Percentiles rank a stretch among this genome's conserved stretches.
These are phyloP conservation scores for Poecilia latipinna DNA, from an alignment of 2,113 vertebrate genomes.

Conservation along the genomic window DNA sequence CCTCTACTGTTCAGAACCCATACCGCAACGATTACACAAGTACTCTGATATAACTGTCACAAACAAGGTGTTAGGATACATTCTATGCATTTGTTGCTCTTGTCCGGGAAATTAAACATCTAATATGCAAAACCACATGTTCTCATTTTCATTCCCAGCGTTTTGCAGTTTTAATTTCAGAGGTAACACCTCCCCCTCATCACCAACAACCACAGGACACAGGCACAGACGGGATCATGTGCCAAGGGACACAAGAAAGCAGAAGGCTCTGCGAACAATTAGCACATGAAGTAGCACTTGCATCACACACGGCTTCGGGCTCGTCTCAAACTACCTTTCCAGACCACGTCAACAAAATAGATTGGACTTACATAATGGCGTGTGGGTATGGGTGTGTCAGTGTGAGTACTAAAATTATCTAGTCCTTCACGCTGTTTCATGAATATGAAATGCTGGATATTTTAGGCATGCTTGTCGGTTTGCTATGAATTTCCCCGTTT, in stretches of 20 bases:
- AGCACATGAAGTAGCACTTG: conserved; percentile 30
- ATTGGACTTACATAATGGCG: conserved; percentile 37
- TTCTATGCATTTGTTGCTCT: too few relatives aligned
- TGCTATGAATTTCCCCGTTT: conserved; percentile 30
- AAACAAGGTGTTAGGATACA: background rate
- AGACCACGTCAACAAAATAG: conserved; percentile 53
- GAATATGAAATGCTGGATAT: conserved; percentile 74
- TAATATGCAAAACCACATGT: background rate
- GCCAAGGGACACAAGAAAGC: background rate
- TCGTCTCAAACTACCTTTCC: conserved; percentile 46
- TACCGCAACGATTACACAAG: conserved; percentile 25
- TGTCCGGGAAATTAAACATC: background rate
- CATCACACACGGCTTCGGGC: conserved; percentile 40
- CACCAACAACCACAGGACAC: conserved; percentile 2
- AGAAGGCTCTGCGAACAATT: conserved; percentile 22
- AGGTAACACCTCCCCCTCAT: background rate
- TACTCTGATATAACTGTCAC: background rate
- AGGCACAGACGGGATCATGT: conserved; percentile 1
- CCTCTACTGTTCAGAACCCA: conserved; percentile 52
- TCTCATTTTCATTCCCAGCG: conserved; percentile 5
- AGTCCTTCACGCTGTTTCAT: conserved; percentile 66
- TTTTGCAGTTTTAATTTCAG: conserved; percentile 6
- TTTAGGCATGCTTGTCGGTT: conserved; percentile 49
- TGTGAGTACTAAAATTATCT: conserved; percentile 55
- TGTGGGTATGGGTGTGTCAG: conserved; percentile 28